phyloP scores from a whole-genome alignment of 2,888 invertebrate genomes.

The Balanococcus diminutus region DNA sequence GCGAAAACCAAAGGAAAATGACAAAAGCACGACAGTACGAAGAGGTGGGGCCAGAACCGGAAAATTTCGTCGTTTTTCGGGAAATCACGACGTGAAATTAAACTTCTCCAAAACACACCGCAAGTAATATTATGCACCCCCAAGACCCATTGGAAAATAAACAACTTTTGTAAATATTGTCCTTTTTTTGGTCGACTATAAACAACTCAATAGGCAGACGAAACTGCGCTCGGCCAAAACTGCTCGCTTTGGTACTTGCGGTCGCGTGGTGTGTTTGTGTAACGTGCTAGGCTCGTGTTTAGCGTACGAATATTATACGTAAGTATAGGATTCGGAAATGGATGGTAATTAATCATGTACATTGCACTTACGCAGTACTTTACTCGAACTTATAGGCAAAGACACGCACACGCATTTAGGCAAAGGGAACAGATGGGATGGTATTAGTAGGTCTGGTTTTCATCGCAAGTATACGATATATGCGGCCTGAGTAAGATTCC shows the following conservation, averaged over 20 bases:
- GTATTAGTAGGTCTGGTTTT: not conserved
- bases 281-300: not conserved
- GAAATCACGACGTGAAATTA: constrained; percentile 1
- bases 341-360: constrained; percentile 1
- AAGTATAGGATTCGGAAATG: not conserved
- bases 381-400: not conserved
- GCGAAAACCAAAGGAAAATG: not conserved
- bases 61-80: not conserved
- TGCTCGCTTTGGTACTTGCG: not conserved
- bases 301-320: not conserved
- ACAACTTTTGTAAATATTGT: constrained; percentile 34
- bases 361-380: not conserved
- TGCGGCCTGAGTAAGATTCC: not conserved
- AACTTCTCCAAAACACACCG: not conserved
- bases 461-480: not conserved
- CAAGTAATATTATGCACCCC: constrained; percentile 17
- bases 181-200: not conserved
- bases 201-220: not conserved
- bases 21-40: not conserved
- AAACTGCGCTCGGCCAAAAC: not conserved
- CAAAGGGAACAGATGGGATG: not conserved
- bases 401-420: not conserved
- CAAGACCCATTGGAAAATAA: not conserved
- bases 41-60: not conserved
- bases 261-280: not conserved